Evolutionary conservation across 1,140 invertebrate species (phyloP).

Genomic region (Periplaneta americana): DNA sequence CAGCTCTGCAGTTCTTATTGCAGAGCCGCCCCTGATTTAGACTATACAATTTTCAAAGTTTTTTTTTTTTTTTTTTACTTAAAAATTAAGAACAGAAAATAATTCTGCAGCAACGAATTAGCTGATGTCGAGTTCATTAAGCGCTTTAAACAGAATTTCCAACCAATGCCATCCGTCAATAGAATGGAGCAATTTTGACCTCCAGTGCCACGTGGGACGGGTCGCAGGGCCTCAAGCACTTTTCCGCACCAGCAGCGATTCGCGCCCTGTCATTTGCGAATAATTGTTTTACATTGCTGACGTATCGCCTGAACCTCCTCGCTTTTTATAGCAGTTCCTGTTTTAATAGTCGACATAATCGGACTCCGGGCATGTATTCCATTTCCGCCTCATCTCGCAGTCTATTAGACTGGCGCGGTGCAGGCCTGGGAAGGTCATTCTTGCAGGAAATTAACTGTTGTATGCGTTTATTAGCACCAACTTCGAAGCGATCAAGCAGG

Average conservation of each 20-base stretch:
- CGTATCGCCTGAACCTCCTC: not conserved
- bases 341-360: not conserved
- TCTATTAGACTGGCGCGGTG: not conserved
- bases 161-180: not conserved
- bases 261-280: not conserved
- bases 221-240: not conserved
- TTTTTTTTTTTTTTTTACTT: too few species aligned
- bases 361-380: not conserved
- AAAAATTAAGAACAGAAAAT: too few species aligned
- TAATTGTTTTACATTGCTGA: not conserved
- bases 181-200: not conserved
- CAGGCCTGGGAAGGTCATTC: not conserved
- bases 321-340: not conserved
- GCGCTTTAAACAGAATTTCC: not conserved
- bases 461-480: not conserved
- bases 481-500: not conserved
- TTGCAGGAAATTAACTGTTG: not conserved
- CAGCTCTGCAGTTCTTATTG: too few species aligned
- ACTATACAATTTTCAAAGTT: too few species aligned
- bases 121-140: not conserved
- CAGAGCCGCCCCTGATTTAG: too few species aligned
- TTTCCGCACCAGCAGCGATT: not conserved
- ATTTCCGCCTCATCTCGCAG: not conserved
- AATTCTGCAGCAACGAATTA: not conserved
- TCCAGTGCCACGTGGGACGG: too few species aligned